These are phyloP conservation scores for Hapalemur alaotrensis DNA, from an alignment of 2,797 vertebrate species.

Conservation along the genomic window DNA sequence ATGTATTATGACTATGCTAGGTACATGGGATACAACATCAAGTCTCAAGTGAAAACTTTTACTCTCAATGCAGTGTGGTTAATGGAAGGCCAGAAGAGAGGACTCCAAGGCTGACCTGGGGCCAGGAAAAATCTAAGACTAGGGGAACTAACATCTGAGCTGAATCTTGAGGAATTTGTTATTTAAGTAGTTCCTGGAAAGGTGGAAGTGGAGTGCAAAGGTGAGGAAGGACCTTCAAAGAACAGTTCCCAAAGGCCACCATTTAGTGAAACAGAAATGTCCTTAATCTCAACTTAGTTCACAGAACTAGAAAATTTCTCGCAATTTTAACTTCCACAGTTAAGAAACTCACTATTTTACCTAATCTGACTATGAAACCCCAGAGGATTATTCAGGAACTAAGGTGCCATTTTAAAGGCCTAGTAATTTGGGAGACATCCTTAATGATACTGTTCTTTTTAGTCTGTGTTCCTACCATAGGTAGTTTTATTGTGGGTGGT, in stretches of 20 bases:
- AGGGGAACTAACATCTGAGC: background rate
- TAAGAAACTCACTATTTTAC: background rate
- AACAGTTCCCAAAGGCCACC: background rate
- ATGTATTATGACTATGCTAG: background rate
- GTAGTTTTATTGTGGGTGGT: rapidly evolving
- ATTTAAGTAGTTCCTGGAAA: background rate
- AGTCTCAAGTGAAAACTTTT: background rate
- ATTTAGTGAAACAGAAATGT: background rate
- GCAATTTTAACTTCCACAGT: background rate
- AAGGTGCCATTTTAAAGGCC: background rate
- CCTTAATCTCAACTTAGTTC: background rate
- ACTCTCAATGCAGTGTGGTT: background rate
- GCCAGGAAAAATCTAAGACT: background rate
- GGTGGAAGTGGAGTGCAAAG: background rate
- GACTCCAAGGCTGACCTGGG: background rate
- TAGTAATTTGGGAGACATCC: background rate
- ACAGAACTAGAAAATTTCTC: background rate
- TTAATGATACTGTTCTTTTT: background rate
- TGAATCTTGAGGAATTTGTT: background rate
- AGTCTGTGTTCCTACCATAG: background rate
- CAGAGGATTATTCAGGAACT: background rate
- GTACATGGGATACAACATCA: too few species aligned
- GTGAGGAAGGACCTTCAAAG: background rate
- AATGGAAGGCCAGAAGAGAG: background rate
- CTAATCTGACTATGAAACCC: background rate